Base-by-base conservation (phyloP, 2,113 vertebrate genomes). In the Otocyon megalotis region DNA sequence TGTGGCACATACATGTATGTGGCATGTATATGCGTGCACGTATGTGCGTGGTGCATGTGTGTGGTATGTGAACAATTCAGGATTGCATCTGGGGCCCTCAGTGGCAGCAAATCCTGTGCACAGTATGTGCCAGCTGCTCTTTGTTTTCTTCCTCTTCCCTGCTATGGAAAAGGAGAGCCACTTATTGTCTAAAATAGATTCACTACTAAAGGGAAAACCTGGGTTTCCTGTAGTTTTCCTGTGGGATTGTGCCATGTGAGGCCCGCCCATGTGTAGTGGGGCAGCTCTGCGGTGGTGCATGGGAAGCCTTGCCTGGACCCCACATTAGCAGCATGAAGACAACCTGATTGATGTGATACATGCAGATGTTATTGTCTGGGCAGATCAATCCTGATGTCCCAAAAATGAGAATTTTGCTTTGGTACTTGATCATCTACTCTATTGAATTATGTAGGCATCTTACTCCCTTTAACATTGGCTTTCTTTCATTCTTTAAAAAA, bases 331-430 rank as follows among this genome's bases (percentile, higher is more conserved):
- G 56, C 94, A 19, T 8, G n/a, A 92, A 83, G 80, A 93, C 60
- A 37, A 56, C 0, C 9, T 97, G 94, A 97, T 91, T 91, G 97
- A 94, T 91, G 30, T 53, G 60, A 74, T 96, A n/a, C 28, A 0
- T 3, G 60, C 65, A 71, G 74, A 62, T 54, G 7, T 12, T 90
- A 86, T 88, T 95, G 72, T 92, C 95, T 96, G 53, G 93, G 77
- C 83, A 85, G 97, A 98, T 98, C 98, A 95, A 92, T 98, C 96
- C 80, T 92, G 76, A 24, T 83, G 35, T 94, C 97, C 96, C 56
- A 58, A 65, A 37, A 74, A 37, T 0, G 90, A 96, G 3, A 95
- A 84, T 97, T 92, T 83, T 48, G 50, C 32, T 76, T 82, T 48
- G 35, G 79, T 93, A 32, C 63, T 63, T 56, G 72, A 77, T 92